Conservation (phyloP, 2,888 invertebrate genomes). For the Notocelia uddmanniana region DNA sequence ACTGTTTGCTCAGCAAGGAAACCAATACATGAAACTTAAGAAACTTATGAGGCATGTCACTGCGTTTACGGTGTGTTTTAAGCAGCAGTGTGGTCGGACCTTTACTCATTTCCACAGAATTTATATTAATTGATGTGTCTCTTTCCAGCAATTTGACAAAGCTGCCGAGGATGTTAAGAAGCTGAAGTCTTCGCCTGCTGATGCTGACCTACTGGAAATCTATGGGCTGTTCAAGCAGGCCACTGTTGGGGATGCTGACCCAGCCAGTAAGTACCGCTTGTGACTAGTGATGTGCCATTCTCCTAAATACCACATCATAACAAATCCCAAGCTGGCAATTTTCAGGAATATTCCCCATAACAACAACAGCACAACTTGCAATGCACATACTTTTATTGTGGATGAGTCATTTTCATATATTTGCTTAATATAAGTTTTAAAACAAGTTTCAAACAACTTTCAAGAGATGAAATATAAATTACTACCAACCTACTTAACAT, state of each 20-base stretch:
- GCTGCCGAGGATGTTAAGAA: conserved; percentile 95
- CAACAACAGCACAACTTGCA: no score
- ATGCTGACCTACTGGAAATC: conserved; percentile 93
- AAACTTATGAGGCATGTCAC: no score
- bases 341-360: no score
- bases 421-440: no score
- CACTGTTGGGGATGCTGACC: conserved; percentile 95
- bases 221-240: conserved; percentile 96
- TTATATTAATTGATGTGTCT: not conserved
- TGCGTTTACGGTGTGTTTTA: no score
- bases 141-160: conserved; percentile 90
- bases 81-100: no score
- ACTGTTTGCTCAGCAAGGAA: no score
- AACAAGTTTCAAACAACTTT: not conserved
- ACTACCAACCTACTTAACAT: no score
- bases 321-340: no score
- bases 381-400: not conserved
- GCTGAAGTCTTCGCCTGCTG: conserved; percentile 90
- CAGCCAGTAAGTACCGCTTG: conserved; percentile 88
- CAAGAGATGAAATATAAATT: not conserved
- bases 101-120: no score
- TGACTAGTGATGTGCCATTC: not conserved
- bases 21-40: no score
- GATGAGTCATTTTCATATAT: not conserved
- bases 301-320: no score